These are phyloP conservation scores for Sipha flava DNA, from an alignment of 1,140 invertebrate genomes.

Conservation along the genomic window DNA sequence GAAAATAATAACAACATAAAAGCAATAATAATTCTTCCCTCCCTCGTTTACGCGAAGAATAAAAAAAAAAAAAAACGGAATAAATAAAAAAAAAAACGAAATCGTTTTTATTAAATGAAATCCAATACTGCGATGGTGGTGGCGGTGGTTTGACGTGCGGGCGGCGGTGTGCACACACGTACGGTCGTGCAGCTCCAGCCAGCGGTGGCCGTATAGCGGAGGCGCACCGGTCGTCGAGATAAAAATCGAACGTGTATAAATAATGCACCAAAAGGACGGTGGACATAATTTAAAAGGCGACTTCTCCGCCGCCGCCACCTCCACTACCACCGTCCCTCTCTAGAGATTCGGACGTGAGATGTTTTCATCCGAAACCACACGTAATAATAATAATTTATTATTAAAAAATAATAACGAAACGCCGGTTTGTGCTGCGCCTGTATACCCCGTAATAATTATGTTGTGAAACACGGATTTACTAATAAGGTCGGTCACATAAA, in stretches of 20 bases:
- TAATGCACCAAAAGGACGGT: constrained; percentile 21
- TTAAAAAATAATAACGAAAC: constrained; percentile 32
- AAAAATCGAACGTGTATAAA: constrained; percentile 30
- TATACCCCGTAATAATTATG: constrained; percentile 1
- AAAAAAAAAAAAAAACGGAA: too few relatives aligned
- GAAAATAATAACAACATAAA: neutral
- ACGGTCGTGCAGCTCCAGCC: too few relatives aligned
- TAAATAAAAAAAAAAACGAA: too few relatives aligned
- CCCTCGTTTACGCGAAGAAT: too few relatives aligned
- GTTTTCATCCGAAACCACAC: constrained; percentile 16
- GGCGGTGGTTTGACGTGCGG: neutral
- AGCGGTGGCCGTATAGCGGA: neutral
- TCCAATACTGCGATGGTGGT: neutral
- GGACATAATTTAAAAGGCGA: constrained; percentile 23
- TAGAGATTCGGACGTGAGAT: constrained; percentile 30
- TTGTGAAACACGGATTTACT: constrained; percentile 29
- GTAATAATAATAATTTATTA: constrained; percentile 32
- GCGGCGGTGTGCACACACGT: too few relatives aligned
- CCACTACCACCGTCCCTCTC: too few relatives aligned
- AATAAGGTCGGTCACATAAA: constrained; percentile 30
- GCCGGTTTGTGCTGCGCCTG: neutral
- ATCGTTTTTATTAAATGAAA: constrained; percentile 8
- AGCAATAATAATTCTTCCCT: neutral
- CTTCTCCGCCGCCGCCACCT: neutral
- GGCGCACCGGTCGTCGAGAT: constrained; percentile 13